Percentiles rank a stretch among this genome's conserved stretches.
These are phyloP conservation scores for Heterodera filipjevi DNA, from an alignment of 2,888 invertebrate genomes.

Conservation along the genomic window DNA sequence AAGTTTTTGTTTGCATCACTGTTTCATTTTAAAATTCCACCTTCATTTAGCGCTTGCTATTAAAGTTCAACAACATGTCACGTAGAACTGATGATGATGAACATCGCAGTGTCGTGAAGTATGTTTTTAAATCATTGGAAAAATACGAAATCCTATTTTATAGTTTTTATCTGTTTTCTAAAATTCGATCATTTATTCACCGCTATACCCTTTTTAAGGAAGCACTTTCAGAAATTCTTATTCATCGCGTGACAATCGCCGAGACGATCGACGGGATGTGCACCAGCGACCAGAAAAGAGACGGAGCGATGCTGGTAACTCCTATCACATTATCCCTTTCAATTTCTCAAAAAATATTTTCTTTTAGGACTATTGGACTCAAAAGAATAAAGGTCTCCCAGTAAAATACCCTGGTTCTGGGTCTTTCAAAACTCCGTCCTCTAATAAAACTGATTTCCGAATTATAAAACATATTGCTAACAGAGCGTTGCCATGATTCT, in stretches of 20 bases:
- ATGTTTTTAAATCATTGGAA: no score
- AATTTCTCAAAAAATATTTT: no score
- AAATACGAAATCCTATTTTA: no score
- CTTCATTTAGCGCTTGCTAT: no score
- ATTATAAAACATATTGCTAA: neutral
- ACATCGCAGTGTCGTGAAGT: neutral
- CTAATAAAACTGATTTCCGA: neutral
- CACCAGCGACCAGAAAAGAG: neutral
- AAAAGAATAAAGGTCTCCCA: no score
- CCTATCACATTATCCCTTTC: neutral
- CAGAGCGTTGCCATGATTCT: neutral
- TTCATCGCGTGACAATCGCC: neutral
- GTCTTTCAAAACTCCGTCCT: no score
- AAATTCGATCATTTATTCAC: neutral
- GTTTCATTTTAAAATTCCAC: no score
- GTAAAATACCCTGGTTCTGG: no score
- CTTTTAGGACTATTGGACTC: no score
- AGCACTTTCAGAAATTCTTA: slow-evolving; percentile 5
- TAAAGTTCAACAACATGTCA: neutral
- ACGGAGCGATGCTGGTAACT: neutral
- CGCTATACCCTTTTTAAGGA: neutral
- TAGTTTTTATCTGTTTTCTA: no score
- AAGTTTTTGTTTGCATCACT: no score
- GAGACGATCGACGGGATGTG: neutral
- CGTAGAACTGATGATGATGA: neutral